A percentile compares a stretch with the other conserved stretches of the same genome.
phyloP scores from a whole-genome alignment of 2,113 vertebrate species.

The Periophthalmus modestus region DNA sequence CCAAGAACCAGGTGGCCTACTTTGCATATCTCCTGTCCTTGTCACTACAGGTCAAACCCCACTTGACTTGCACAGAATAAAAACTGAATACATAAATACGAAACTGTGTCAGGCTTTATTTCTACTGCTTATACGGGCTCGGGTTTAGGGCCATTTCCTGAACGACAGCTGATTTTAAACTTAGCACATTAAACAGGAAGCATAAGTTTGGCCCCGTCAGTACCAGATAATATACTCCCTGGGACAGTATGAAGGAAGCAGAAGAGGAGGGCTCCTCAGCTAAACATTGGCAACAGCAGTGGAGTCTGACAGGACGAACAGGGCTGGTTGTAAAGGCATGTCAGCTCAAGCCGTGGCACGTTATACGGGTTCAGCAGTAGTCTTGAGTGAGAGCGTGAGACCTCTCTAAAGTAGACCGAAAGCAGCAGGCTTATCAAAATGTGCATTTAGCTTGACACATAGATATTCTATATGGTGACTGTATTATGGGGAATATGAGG shows the following conservation, averaged over 20 bases:
- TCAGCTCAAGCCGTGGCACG: slow-evolving; percentile 69
- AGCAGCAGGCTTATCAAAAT: slow-evolving; percentile 41
- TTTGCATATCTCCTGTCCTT: slow-evolving; percentile 54
- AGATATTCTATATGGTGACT: slow-evolving; percentile 19
- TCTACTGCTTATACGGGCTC: not conserved
- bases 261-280: slow-evolving; percentile 29
- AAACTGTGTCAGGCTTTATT: not conserved
- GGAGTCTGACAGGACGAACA: slow-evolving; percentile 11
- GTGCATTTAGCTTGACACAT: slow-evolving; percentile 42
- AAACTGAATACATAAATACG: not conserved
- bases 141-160: slow-evolving; percentile 49
- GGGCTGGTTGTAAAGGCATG: slow-evolving; percentile 43
- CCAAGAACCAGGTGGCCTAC: slow-evolving; percentile 62
- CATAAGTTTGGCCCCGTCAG: slow-evolving; percentile 49
- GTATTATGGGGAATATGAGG: slow-evolving; percentile 22
- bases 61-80: slow-evolving; percentile 22
- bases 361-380: slow-evolving; percentile 32
- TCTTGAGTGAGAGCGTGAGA: slow-evolving; percentile 17
- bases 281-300: slow-evolving; percentile 7
- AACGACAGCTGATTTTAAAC: slow-evolving; percentile 19
- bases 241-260: slow-evolving; percentile 9
- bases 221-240: slow-evolving; percentile 31
- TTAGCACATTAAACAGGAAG: slow-evolving; percentile 57
- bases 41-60: slow-evolving; percentile 48
- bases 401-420: slow-evolving; percentile 34